Base-by-base conservation (phyloP, 2,797 vertebrate genomes). In the Meriones psammophilus region DNA sequence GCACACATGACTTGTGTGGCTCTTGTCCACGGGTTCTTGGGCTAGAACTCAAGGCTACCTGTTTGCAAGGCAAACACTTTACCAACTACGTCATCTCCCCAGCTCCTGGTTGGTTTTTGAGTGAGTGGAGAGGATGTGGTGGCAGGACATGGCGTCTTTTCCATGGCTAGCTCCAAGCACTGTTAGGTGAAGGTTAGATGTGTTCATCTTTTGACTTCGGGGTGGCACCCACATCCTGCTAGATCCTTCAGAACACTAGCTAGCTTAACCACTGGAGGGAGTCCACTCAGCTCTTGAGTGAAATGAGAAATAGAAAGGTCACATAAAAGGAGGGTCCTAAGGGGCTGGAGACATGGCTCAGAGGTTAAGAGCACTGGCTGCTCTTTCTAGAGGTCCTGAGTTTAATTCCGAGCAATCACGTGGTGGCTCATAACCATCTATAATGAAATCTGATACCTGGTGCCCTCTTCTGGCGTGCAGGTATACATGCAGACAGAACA, bases 211-310 rank as follows among this genome's bases (percentile, higher is more conserved):
- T 39, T 14, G 50, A 17, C 17, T 54, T 90, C 22, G 22, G 4
- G 36, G 62, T 1, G n/a, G 58, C 60, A 64, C 36, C 46, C 7
- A 33, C 5, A 28, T 39, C 73, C 28, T 73, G 68, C 0, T 74
- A 3, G 69, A 36, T 26, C 60, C 78, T 69, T 71, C 17, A n/a
- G 46, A 77, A 17, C 78, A 69, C 5, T 54, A 93, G 46, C 64
- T 88, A 64, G 26, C 0, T 83, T 84, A 86, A 89, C 91, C 95
- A 97, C 91, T 69, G 96, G 93, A 90, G 93, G 91, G 91, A 85
- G 84, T 18, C 69, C 73, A 93, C 79, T 88, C 1, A n/a, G 76
- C 33, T 85, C 85, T 26, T 80, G 33, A 81, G 86, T 42, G 24
- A 8, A 85, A 84, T 1, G 50, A 81, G 89, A 42, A 89, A 76